A percentile compares a stretch with the other conserved stretches of the same genome.
phyloP scores from a whole-genome alignment of 2,888 invertebrate genomes.

The Drosophila paranaensis region DNA sequence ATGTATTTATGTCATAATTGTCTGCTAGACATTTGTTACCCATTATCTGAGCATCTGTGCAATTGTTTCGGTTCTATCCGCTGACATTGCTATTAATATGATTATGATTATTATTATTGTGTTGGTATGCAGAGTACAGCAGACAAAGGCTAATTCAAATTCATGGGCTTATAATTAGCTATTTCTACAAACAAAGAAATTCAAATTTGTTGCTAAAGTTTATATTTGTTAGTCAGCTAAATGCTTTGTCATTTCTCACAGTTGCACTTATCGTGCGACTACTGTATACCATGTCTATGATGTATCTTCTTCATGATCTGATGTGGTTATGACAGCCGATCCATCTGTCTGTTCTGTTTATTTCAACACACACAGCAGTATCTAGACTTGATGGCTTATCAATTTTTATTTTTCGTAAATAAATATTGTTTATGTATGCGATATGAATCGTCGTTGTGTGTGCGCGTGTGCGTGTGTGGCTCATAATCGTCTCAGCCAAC shows the following conservation, averaged over 20 bases:
- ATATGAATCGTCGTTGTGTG: background rate
- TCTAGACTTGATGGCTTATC: slow-evolving; percentile 34
- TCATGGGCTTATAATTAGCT: too few relatives aligned
- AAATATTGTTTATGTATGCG: background rate
- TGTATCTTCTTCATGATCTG: slow-evolving; percentile 43
- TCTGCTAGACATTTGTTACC: slow-evolving; percentile 50
- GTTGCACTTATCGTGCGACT: background rate
- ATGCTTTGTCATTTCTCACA: background rate
- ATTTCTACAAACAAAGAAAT: too few relatives aligned
- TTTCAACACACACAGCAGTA: slow-evolving; percentile 5
- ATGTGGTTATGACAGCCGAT: slow-evolving; percentile 37
- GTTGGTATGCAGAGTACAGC: slow-evolving; percentile 10
- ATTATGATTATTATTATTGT: slow-evolving; percentile 35
- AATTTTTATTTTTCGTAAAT: slow-evolving; percentile 8
- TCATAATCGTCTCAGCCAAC: slow-evolving; percentile 14
- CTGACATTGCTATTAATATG: slow-evolving; percentile 56
- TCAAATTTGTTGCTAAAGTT: too few relatives aligned
- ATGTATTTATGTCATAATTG: slow-evolving; percentile 59
- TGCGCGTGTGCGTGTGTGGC: background rate
- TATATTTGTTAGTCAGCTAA: too few relatives aligned
- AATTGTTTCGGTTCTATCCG: slow-evolving; percentile 30
- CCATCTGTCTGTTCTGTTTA: slow-evolving; percentile 14
- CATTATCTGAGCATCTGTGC: slow-evolving; percentile 56
- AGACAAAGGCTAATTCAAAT: background rate
- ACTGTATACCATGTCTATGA: slow-evolving; percentile 22